Base-by-base conservation (phyloP, 2,888 invertebrate species). In the Lasius platythorax region DNA sequence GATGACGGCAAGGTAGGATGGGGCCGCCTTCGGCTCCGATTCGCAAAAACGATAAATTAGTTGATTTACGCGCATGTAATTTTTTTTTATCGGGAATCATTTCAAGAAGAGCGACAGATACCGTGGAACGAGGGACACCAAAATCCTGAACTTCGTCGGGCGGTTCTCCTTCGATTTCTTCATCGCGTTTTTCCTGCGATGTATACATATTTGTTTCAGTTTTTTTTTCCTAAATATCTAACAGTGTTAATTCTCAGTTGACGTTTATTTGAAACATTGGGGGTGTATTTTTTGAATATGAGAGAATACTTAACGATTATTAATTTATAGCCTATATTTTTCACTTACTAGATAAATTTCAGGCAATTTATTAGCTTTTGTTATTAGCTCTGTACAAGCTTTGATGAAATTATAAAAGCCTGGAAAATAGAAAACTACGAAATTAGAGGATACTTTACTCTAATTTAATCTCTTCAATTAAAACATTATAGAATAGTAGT, bases 21-120 rank as follows among this genome's bases (percentile, higher is more conserved):
- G 88, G 88, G 85, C 89, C 85, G 85, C 87, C 88, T 87, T 91
- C 90, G 88, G 90, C 91, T 92, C 0, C 92, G 93, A 93, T 93
- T 23, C 92, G 93, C 91, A 94, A 94, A 93, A 94, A 95, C 93
- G 89, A 94, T 94, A 94, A 95, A 95, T 94, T 94, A 92, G 93
- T 94, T 94, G 94, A 95, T 94, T 95, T 94, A 93, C 93, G 93
- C 93, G 87, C 87, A 85, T 86, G 85, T 12, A 30, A 11, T 15
- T 6, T 15, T n/a, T 23, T 86, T 91, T 88, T 89, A 91, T 89
- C 90, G 85, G 78, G 81, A 89, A 89, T 90, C 78, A 88, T 88
- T 87, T 58, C 23, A 61, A 66, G 12, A 64, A 11, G 82, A 81
- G 33, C 70, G 72, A 75, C 50, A 68, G 56, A 61, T 53, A 53